phyloP scores from a whole-genome alignment of 2,888 invertebrate species.

The Drosophila siamana region DNA sequence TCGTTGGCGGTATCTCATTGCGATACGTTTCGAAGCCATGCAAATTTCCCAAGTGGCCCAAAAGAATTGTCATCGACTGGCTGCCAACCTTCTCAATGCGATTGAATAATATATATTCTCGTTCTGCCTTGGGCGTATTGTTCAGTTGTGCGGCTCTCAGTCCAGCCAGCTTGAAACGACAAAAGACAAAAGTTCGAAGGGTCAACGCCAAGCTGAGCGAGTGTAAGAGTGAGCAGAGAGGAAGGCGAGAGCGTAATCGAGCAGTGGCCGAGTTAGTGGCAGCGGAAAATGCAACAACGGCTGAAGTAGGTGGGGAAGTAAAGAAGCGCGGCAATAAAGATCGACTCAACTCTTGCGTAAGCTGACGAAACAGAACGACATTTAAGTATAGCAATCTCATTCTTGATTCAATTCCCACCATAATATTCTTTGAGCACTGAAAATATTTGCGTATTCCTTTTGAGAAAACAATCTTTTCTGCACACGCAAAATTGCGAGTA shows the following conservation, averaged over 20 bases:
- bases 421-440: too few relatives aligned
- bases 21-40: conserved; percentile 86
- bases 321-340: too few relatives aligned
- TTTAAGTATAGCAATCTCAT: too few relatives aligned
- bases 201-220: conserved; percentile 12
- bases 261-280: conserved; percentile 40
- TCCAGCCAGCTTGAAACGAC: conserved; percentile 62
- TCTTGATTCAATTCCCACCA: too few relatives aligned
- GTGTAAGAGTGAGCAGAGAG: neutral
- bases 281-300: neutral
- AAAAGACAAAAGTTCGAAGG: conserved; percentile 13
- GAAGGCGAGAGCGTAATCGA: neutral
- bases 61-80: conserved; percentile 93
- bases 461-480: too few relatives aligned
- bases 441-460: too few relatives aligned
- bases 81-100: conserved; percentile 96
- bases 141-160: conserved; percentile 68
- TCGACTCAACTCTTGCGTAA: neutral
- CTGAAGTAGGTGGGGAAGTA: too few relatives aligned
- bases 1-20: conserved; percentile 91
- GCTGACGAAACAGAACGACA: too few relatives aligned
- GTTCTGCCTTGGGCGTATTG: conserved; percentile 82
- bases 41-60: conserved; percentile 87
- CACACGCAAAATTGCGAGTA: too few relatives aligned
- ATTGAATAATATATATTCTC: conserved; percentile 93